A percentile compares a stretch with the other conserved stretches of the same genome.
phyloP scores from a whole-genome alignment of 2,797 vertebrate species.

The Neopelma chrysocephalum region DNA sequence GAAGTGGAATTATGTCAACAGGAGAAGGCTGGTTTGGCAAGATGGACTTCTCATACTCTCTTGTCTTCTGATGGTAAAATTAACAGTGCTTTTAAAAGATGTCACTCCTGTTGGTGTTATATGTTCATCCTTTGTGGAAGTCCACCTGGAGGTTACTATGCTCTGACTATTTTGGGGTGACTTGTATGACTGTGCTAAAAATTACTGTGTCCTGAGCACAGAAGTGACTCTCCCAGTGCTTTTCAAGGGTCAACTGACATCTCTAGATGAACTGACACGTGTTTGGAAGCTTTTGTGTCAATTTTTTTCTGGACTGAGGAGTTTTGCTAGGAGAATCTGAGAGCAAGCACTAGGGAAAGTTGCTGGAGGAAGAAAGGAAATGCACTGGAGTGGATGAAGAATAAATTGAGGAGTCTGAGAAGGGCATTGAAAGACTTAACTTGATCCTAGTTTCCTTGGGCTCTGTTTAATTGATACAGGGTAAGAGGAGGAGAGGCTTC shows the following conservation, averaged over 20 bases:
- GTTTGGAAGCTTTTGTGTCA: not conserved
- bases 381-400: not conserved
- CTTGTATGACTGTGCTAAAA: not conserved
- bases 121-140: not conserved
- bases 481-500: not conserved
- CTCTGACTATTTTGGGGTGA: not conserved
- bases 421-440: not conserved
- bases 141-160: not conserved
- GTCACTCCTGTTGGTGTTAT: not conserved
- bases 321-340: not conserved
- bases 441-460: not conserved
- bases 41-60: not conserved
- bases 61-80: not conserved
- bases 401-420: not conserved
- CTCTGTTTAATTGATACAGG: not conserved
- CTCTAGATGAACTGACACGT: accelerated
- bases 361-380: not conserved
- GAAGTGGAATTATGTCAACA: not conserved
- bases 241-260: not conserved
- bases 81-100: not conserved
- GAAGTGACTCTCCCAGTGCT: not conserved
- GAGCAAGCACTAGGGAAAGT: not conserved
- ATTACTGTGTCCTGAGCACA: accelerated
- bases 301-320: not conserved
- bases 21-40: not conserved